These are phyloP conservation scores for Phlogophora meticulosa DNA, from an alignment of 2,888 invertebrate species.

Conservation along the genomic window DNA sequence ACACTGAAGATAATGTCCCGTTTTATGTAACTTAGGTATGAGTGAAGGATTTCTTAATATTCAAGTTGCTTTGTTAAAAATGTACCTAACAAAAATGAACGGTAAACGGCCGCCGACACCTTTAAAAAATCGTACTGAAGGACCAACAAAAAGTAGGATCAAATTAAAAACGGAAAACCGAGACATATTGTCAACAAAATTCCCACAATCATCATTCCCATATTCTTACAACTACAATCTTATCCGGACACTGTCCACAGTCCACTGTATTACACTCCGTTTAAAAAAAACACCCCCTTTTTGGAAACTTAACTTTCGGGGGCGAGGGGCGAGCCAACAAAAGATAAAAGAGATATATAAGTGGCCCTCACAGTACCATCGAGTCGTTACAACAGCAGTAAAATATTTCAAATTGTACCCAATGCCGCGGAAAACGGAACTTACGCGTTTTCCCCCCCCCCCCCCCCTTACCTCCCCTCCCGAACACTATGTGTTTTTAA, in stretches of 20 bases:
- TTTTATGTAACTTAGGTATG: too few relatives aligned
- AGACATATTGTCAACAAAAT: conserved; percentile 9
- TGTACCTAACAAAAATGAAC: too few relatives aligned
- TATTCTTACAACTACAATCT: conserved; percentile 59
- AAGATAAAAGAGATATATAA: conserved; percentile 91
- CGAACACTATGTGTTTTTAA: conserved; percentile 74
- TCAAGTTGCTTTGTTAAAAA: too few relatives aligned
- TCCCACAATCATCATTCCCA: conserved; percentile 47
- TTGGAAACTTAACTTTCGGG: conserved; percentile 79
- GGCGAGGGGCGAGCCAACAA: conserved; percentile 87
- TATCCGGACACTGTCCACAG: conserved; percentile 56
- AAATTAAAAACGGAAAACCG: neutral
- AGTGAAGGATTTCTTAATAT: too few relatives aligned
- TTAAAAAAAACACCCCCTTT: conserved; percentile 80
- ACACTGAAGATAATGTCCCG: too few relatives aligned
- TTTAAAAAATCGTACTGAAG: too few relatives aligned
- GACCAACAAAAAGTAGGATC: too few relatives aligned
- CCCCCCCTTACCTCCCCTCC: conserved; percentile 67
- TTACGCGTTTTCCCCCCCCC: conserved; percentile 81
- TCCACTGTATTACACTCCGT: conserved; percentile 63
- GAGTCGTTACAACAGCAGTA: conserved; percentile 91
- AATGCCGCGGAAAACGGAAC: conserved; percentile 91
- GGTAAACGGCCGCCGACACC: too few relatives aligned
- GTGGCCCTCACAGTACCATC: conserved; percentile 90
- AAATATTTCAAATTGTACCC: conserved; percentile 91